These are phyloP conservation scores for Elachura formosa DNA, from an alignment of 2,113 vertebrate genomes.

Conservation along the genomic window DNA sequence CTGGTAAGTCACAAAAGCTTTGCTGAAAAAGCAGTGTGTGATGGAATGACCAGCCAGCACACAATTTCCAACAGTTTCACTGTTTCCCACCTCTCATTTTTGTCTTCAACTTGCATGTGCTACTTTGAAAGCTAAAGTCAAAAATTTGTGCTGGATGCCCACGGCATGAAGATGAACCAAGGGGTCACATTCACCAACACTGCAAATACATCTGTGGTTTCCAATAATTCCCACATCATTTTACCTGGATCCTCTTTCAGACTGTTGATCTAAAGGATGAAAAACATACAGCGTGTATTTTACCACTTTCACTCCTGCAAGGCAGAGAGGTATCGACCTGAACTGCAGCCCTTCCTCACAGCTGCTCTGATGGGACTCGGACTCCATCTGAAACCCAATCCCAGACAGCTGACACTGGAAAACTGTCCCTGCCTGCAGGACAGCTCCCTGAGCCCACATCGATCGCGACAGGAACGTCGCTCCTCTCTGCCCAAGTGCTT, in stretches of 20 bases:
- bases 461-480: slow-evolving; percentile 64
- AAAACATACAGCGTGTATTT: accelerated
- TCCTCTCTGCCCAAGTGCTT: slow-evolving; percentile 57
- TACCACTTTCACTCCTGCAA: not conserved
- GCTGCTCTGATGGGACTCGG: slow-evolving; percentile 9
- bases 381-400: slow-evolving; percentile 44
- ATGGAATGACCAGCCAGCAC: not conserved
- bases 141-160: not conserved
- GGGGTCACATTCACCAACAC: not conserved
- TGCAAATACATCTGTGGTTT: not conserved
- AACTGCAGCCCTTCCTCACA: not conserved
- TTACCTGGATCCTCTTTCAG: not conserved
- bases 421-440: slow-evolving; percentile 48
- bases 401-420: slow-evolving; percentile 32
- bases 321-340: not conserved
- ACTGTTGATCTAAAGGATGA: not conserved
- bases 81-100: not conserved
- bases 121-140: not conserved
- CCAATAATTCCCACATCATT: not conserved
- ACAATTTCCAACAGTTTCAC: not conserved
- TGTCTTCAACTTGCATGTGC: not conserved
- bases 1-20: not conserved
- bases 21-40: not conserved
- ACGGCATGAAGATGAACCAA: not conserved
- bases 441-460: slow-evolving; percentile 30